A percentile compares a stretch with the other conserved stretches of the same genome.
Conservation (phyloP, 2,113 vertebrate genomes). For the Atractosteus spatula region DNA sequence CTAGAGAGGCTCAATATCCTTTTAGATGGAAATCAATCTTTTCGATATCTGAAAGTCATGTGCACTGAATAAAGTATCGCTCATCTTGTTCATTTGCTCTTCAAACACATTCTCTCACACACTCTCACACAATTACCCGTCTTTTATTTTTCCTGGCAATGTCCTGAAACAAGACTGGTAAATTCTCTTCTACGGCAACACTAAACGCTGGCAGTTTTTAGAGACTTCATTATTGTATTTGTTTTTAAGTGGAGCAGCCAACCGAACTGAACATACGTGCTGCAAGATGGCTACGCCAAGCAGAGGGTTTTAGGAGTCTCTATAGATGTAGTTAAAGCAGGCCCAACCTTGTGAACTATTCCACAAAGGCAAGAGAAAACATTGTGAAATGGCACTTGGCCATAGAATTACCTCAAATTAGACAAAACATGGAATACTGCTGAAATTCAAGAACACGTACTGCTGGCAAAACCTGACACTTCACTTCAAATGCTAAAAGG, state of each 20-base stretch:
- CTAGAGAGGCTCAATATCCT: conserved; percentile 10
- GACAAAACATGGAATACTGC: conserved; percentile 46
- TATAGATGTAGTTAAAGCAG: too few relatives aligned
- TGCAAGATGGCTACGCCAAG: too few relatives aligned
- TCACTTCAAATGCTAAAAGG: conserved; percentile 30
- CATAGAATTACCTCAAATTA: conserved; percentile 60
- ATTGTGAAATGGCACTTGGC: conserved; percentile 65
- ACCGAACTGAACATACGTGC: too few relatives aligned
- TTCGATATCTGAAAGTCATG: not conserved
- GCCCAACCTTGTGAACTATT: too few relatives aligned
- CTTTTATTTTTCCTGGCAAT: conserved; percentile 35
- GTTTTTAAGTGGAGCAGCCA: too few relatives aligned
- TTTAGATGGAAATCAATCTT: conserved; percentile 13
- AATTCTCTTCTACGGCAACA: conserved; percentile 47
- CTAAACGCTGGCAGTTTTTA: conserved; percentile 41
- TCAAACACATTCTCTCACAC: not conserved
- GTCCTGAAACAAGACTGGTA: conserved; percentile 25
- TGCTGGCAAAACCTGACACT: conserved; percentile 63
- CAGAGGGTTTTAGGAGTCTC: too few relatives aligned
- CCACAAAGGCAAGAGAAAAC: conserved; percentile 29
- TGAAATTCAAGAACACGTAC: conserved; percentile 63
- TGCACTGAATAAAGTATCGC: conserved; percentile 26
- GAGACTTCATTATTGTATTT: too few relatives aligned
- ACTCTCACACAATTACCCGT: conserved; percentile 4
- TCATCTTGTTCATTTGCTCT: not conserved